A percentile compares a stretch with the other conserved stretches of the same genome.
phyloP scores from a whole-genome alignment of 2,888 invertebrate species.

The Conistra vaccinii region DNA sequence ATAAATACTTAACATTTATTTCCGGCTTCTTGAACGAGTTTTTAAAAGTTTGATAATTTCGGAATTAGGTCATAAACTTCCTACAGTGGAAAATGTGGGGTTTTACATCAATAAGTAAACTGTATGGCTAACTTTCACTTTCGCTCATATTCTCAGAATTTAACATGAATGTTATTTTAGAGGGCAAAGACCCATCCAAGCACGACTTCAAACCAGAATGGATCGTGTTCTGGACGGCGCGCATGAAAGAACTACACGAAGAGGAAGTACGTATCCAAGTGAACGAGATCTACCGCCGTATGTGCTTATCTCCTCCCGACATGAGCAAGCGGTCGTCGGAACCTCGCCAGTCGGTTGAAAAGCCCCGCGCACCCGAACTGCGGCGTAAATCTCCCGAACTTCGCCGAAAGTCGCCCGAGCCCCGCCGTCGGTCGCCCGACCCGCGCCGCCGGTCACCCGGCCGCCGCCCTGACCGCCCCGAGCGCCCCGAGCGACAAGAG shows the following conservation, averaged over 20 bases:
- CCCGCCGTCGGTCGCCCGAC: slow-evolving; percentile 41
- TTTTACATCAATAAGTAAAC: neutral
- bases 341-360: slow-evolving; percentile 11
- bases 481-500: neutral
- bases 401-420: slow-evolving; percentile 34
- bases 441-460: slow-evolving; percentile 49
- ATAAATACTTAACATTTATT: neutral
- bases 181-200: slow-evolving; percentile 94
- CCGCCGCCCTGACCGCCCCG: neutral
- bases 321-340: slow-evolving; percentile 62
- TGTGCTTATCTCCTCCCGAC: slow-evolving; percentile 84
- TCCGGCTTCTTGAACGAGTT: neutral
- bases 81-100: neutral
- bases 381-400: slow-evolving; percentile 59
- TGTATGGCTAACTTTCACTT: neutral
- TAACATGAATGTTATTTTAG: slow-evolving; percentile 67
- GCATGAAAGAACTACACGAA: slow-evolving; percentile 95
- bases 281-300: slow-evolving; percentile 92
- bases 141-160: neutral
- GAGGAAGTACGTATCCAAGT: slow-evolving; percentile 92
- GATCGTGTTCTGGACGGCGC: slow-evolving; percentile 96
- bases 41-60: neutral
- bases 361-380: slow-evolving; percentile 37
- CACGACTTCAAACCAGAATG: slow-evolving; percentile 97
- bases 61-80: neutral